A percentile compares a stretch with the other conserved stretches of the same genome.
These are phyloP conservation scores for Habroteleia sp. DNA, from an alignment of 2,888 invertebrate species.

Conservation along the genomic window DNA sequence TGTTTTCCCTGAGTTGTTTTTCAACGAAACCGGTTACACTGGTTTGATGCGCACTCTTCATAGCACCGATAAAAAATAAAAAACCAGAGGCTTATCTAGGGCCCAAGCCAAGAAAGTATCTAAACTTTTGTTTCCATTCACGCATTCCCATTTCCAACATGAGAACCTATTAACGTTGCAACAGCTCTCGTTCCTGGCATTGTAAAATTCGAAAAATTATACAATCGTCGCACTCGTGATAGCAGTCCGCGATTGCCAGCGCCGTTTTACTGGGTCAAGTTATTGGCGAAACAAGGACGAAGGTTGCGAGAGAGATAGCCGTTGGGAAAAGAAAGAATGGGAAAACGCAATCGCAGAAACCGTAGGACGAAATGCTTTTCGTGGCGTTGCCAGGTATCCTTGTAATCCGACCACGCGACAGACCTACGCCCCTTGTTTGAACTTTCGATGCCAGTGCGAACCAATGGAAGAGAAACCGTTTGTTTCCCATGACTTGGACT, in stretches of 20 bases:
- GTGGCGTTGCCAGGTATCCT: slow-evolving; percentile 52
- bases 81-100: slow-evolving; percentile 41
- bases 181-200: slow-evolving; percentile 25
- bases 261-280: slow-evolving; percentile 48
- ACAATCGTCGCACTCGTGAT: slow-evolving; percentile 33
- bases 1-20: slow-evolving; percentile 70
- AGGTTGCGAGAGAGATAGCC: slow-evolving; percentile 21
- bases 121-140: slow-evolving; percentile 70
- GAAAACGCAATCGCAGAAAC: slow-evolving; percentile 60
- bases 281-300: slow-evolving; percentile 26
- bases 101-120: slow-evolving; percentile 32
- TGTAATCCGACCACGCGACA: slow-evolving; percentile 62
- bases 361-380: slow-evolving; percentile 63
- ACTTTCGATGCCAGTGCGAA: slow-evolving; percentile 43
- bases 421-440: slow-evolving; percentile 59
- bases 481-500: slow-evolving; percentile 48
- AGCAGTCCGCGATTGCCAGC: slow-evolving; percentile 14
- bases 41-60: slow-evolving; percentile 66
- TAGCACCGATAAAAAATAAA: slow-evolving; percentile 24
- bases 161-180: slow-evolving; percentile 30
- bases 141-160: slow-evolving; percentile 14
- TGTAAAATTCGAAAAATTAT: slow-evolving; percentile 42
- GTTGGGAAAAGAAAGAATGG: slow-evolving; percentile 3
- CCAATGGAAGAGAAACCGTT: slow-evolving; percentile 20
- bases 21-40: slow-evolving; percentile 76